Base-by-base conservation (phyloP, 2,113 vertebrate genomes). In the Diadophis punctatus region DNA sequence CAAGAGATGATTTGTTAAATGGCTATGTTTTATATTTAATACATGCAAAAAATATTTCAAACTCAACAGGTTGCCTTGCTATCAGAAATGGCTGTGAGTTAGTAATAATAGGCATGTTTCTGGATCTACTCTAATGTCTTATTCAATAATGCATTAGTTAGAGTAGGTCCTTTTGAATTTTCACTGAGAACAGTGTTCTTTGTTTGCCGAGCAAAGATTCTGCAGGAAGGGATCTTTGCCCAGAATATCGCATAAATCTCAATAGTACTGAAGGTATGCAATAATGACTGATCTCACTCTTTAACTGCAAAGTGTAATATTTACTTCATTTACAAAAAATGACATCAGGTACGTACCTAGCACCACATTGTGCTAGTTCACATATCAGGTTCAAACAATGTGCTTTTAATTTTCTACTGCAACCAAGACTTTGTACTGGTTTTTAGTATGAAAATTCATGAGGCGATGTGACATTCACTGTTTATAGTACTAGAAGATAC, bases 301-400 rank as follows among this genome's bases (percentile, higher is more conserved):
- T 94, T 95, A 94, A 96, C 97, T 97, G 96, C 95, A 94, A 95
- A 92, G 95, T 94, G 94, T 96, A 96, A 96, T 95, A 96, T 97
- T 96, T 95, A 95, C 95, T 88, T 97, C 96, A 95, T 96, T 97
- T 97, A 96, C 97, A 96, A 97, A 97, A 94, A 95, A 92, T 96
- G 95, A 97, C 96, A 96, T 97, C 97, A 98, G 98, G 98, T 98
- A 98, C 98, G 97, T 97, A 96, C 96, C 93, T 86, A 96, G 97
- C 98, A 97, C 97, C 94, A 12, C 94, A 12, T 93, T 93, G 97
- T 97, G 98, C 98, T 97, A 96, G 96, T 93, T 96, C 96, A 97
- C 96, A 96, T 96, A 97, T 97, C 97, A 97, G 97, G 97, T 97
- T 97, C 97, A 96, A 96, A 96, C 96, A 96, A 93, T 91, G 94